phyloP scores from a whole-genome alignment of 1,140 invertebrate species.

The Pseudomyrmex gracilis region DNA sequence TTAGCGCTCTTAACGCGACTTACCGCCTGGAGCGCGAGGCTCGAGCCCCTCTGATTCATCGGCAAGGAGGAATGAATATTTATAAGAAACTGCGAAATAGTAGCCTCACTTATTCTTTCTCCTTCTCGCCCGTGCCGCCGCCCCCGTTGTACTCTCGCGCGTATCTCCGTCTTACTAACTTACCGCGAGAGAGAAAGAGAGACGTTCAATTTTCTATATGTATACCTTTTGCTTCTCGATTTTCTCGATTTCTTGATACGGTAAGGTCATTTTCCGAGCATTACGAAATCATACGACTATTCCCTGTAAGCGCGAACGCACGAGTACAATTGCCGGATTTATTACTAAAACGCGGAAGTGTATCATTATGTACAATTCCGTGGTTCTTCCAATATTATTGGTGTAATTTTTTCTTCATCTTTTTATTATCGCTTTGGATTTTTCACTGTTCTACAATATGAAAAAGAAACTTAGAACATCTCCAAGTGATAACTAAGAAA shows the following conservation, averaged over 20 bases:
- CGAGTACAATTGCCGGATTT: background rate
- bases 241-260: constrained; percentile 12
- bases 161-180: constrained; percentile 20
- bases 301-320: too few relatives aligned
- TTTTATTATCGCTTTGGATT: background rate
- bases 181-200: background rate
- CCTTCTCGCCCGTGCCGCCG: constrained; percentile 25
- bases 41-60: constrained; percentile 82
- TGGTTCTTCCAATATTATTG: background rate
- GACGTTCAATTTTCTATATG: background rate
- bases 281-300: constrained; percentile 12
- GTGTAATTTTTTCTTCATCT: background rate
- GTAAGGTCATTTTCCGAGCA: background rate
- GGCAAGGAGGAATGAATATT: constrained; percentile 83
- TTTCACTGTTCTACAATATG: background rate
- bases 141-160: constrained; percentile 24
- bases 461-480: too few relatives aligned
- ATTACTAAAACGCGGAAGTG: background rate
- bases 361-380: background rate
- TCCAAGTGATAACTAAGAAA: too few relatives aligned
- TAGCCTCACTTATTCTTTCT: constrained; percentile 65
- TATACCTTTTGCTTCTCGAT: background rate
- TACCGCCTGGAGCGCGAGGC: constrained; percentile 83
- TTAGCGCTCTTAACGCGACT: constrained; percentile 84
- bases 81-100: constrained; percentile 85